Conservation (phyloP, 2,888 invertebrate genomes). For the Scelioninae gen. 1 region DNA sequence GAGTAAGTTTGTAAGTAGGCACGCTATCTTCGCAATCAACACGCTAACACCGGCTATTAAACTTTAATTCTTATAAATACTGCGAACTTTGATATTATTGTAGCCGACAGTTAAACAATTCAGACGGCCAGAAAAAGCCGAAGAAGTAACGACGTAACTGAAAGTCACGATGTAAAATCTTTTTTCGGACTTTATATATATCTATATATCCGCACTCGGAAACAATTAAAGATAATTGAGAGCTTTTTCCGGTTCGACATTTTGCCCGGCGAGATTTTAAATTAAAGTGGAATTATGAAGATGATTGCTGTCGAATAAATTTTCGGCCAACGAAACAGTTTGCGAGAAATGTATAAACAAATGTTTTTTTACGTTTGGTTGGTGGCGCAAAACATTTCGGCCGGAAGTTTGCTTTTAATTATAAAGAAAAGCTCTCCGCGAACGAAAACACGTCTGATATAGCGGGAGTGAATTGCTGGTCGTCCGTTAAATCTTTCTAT, state of each 20-base stretch:
- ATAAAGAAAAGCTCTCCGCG: conserved; percentile 57
- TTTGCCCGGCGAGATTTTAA: too few relatives aligned
- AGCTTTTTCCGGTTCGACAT: conserved; percentile 19
- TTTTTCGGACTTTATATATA: conserved; percentile 24
- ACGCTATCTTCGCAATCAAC: conserved; percentile 53
- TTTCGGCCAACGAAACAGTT: too few relatives aligned
- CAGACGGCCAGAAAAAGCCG: not conserved
- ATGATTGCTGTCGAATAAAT: conserved; percentile 1
- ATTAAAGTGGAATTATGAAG: conserved; percentile 26
- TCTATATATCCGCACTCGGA: not conserved
- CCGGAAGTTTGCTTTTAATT: conserved; percentile 68
- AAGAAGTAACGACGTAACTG: not conserved
- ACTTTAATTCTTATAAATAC: conserved; percentile 52
- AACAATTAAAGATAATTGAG: conserved; percentile 39
- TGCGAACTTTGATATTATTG: conserved; percentile 38
- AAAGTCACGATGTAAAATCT: not conserved
- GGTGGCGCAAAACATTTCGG: conserved; percentile 34
- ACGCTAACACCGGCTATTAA: conserved; percentile 44
- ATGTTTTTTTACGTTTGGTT: too few relatives aligned
- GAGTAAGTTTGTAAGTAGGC: conserved; percentile 11
- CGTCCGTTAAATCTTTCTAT: conserved; percentile 70
- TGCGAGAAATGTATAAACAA: too few relatives aligned
- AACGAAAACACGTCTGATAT: conserved; percentile 68
- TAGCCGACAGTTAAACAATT: conserved; percentile 3
- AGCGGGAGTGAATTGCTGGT: conserved; percentile 63